Evolutionary conservation across 2,888 invertebrate genomes (phyloP), one percentile per base, ranked within the genome.

Genomic region (Leptinotarsa juncta): DNA sequence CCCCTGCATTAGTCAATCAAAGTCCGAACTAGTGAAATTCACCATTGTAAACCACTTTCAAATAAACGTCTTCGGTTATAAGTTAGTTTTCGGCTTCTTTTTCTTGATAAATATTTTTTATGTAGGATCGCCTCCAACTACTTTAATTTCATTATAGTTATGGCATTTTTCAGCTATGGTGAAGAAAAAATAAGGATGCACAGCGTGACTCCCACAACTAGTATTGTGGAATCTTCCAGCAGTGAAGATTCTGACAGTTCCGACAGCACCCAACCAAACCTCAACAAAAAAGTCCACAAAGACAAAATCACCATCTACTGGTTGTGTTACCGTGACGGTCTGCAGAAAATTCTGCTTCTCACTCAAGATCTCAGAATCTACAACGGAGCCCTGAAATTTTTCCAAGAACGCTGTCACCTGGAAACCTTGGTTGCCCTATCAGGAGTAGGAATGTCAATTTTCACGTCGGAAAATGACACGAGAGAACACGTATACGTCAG

Each of bases 241-340:
- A 91, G 91, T 78, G 93, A 92, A 18, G 87, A 87, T 72, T 87
- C 90, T 0, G 91, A 91, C 82, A 88, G 86, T 65, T 88, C 89
- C 18, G 85, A 84, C 65, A 85, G 84, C 67, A 82, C 84, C 5
- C 84, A 84, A 73, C 85, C 84, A 12, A 85, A 86, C 0, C 88
- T 90, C 78, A 88, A 88, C 60, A 92, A 92, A 80, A 92, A 93
- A 86, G 92, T 93, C 75, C 90, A 93, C 71, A 93, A 92, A 84
- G 94, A 94, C 84, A 94, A 94, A 85, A 92, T 94, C 4, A 89
- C 92, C 0, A 93, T 96, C 14, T 94, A 94, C 86, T 96, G 95
- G 95, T 91, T 94, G 53, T 94, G 94, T 5, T 95, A 93, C 84
- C 90, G 94, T 86, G 94, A 95, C 77, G 93, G 92, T 0, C 90